phyloP scores from a whole-genome alignment of 2,888 invertebrate species.

The Baronia brevicornis region DNA sequence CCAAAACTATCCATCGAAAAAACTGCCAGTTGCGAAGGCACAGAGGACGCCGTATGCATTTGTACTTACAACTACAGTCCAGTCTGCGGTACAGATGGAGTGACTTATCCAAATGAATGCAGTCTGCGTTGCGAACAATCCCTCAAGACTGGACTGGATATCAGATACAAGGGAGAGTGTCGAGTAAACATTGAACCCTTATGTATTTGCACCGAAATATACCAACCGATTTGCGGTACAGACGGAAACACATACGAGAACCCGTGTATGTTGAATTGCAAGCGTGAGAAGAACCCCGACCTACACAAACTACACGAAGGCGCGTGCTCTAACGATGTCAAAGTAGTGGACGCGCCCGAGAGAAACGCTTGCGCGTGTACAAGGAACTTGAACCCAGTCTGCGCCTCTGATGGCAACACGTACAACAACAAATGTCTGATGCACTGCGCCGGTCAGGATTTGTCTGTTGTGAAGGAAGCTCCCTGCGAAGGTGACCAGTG shows the following conservation, averaged over 20 bases:
- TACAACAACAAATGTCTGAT: conserved; percentile 82
- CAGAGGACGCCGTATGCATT: not conserved
- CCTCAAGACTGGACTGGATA: not conserved
- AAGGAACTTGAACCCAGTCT: conserved; percentile 61
- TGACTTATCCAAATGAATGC: conserved; percentile 33
- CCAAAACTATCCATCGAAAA: conserved; percentile 1
- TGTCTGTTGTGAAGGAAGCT: conserved; percentile 18
- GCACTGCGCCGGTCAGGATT: conserved; percentile 42
- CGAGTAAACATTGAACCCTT: no score
- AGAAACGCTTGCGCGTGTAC: conserved; percentile 23
- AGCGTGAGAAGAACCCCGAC: conserved; percentile 17
- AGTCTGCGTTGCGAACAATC: conserved; percentile 21
- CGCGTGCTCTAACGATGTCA: conserved; percentile 12
- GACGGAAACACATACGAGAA: conserved; percentile 29
- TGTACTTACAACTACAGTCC: conserved; percentile 22
- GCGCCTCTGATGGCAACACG: conserved; percentile 80
- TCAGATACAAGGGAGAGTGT: conserved; percentile 7
- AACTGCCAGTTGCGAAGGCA: conserved; percentile 10
- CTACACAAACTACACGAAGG: conserved; percentile 21
- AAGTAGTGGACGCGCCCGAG: not conserved
- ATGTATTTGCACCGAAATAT: conserved; percentile 1
- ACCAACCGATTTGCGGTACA: conserved; percentile 36
- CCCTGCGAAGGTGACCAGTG: conserved; percentile 1
- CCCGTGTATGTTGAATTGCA: conserved; percentile 29
- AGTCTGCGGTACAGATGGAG: conserved; percentile 27